phyloP scores from a whole-genome alignment of 1,140 invertebrate species.

The Galendromus occidentalis region DNA sequence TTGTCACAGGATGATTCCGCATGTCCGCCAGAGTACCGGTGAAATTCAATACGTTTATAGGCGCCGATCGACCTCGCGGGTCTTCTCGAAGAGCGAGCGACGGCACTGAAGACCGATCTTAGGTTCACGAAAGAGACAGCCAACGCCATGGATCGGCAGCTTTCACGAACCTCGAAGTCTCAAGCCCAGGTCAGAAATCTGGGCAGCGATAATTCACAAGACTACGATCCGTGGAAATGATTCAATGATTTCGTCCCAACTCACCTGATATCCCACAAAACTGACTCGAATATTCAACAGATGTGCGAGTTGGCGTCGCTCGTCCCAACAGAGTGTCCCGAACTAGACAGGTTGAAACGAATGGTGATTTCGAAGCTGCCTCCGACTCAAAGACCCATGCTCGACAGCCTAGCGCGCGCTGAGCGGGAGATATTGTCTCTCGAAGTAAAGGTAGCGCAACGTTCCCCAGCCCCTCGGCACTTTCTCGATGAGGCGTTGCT shows the following conservation, averaged over 20 bases:
- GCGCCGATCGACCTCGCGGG: background rate
- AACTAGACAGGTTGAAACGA: background rate
- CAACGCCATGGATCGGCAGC: background rate
- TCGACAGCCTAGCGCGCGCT: background rate
- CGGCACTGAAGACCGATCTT: background rate
- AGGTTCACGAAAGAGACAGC: background rate
- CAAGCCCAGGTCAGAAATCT: background rate
- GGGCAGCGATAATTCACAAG: background rate
- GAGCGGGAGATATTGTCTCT: background rate
- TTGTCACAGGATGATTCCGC: too few relatives aligned
- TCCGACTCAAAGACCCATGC: background rate
- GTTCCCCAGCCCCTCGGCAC: too few relatives aligned
- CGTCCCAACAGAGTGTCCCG: background rate
- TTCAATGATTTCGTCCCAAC: too few relatives aligned
- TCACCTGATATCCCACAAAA: background rate
- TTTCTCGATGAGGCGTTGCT: too few relatives aligned
- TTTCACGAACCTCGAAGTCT: background rate
- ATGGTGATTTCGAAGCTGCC: background rate
- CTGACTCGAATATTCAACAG: background rate
- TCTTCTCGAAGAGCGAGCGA: background rate
- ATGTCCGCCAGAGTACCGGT: background rate
- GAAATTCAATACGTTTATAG: background rate
- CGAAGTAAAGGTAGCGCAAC: background rate
- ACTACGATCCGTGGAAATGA: too few relatives aligned
- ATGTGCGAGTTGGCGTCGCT: background rate